phyloP scores from a whole-genome alignment of 2,113 vertebrate species.

The Lonchura striata region DNA sequence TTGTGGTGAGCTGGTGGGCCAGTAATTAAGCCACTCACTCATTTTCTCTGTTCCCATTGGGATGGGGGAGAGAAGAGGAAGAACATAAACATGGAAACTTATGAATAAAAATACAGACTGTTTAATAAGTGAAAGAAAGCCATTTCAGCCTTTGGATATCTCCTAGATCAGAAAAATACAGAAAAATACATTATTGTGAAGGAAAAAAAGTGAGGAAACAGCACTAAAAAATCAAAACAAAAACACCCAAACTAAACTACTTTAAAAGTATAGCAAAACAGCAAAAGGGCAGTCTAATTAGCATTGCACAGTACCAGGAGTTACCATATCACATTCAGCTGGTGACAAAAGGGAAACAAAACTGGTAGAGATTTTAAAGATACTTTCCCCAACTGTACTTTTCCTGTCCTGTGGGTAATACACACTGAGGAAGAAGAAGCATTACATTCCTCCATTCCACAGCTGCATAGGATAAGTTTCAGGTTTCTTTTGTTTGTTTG shows the following conservation, averaged over 20 bases:
- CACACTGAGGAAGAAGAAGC: background rate
- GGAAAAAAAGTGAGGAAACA: background rate
- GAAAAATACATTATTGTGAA: background rate
- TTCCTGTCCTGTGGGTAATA: background rate
- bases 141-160: background rate
- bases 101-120: background rate
- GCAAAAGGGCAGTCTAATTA: background rate
- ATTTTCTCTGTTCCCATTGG: background rate
- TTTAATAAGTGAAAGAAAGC: background rate
- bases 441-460: background rate
- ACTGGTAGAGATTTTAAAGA: background rate
- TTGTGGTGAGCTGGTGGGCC: background rate
- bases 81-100: background rate
- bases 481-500: too few species aligned
- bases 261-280: background rate
- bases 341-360: background rate
- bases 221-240: background rate
- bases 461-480: background rate
- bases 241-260: background rate
- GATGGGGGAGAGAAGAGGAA: background rate
- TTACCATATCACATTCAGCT: background rate
- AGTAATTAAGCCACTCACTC: background rate
- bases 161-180: background rate
- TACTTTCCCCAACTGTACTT: background rate
- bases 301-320: background rate